Evolutionary conservation across 1,140 invertebrate species (phyloP), one percentile per base, ranked within the genome.

Genomic region (Lasioglossum albipes): DNA sequence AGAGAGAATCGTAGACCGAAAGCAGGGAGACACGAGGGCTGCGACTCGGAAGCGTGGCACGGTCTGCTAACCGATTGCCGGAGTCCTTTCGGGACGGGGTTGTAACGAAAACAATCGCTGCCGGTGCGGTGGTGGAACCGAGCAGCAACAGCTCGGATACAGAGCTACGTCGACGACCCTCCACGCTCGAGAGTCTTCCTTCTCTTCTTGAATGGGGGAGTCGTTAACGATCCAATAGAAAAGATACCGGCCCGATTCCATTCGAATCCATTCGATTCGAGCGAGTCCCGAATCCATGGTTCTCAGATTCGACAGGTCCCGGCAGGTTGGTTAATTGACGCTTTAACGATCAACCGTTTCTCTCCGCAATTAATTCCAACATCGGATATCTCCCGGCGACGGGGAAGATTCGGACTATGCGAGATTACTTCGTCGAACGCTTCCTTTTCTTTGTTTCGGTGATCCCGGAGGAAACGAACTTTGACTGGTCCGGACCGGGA

Each of bases 51-150:
- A 84, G 68, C 72, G 54, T 16, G n/a, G 45, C 36, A 42, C 31
- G 62, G 64, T 42, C 57, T 77, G 59, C 57, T 72, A 54, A 81
- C 54, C 69, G 70, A 77, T 77, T 69, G 64, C 69, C 45, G 45
- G 45, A 18, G 22, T 18, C 57, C 54, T 70, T 64, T 64, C 27
- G 57, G 36, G 69, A 73, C 76, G 42, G 62, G 61, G 52, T 36
- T 69, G 75, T 67, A 84, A 84, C 64, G 67, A 83, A 79, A 71
- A 83, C 75, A 83, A 79, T 84, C 70, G 36, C 36, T 36, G 5
- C 36, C 36, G 36, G 36, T 52, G 52, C 42, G 65, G 3, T 18
- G 0, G 22, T 2, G 22, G n/a, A 54, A 65, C n/a, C n/a, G 65
- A 67, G 36, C 65, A 59, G 57, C 74, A 76, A 42, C 62, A 41